Percentiles rank a stretch among this genome's conserved stretches.
phyloP scores from a whole-genome alignment of 1,140 invertebrate species.

The Scylla paramamosain region DNA sequence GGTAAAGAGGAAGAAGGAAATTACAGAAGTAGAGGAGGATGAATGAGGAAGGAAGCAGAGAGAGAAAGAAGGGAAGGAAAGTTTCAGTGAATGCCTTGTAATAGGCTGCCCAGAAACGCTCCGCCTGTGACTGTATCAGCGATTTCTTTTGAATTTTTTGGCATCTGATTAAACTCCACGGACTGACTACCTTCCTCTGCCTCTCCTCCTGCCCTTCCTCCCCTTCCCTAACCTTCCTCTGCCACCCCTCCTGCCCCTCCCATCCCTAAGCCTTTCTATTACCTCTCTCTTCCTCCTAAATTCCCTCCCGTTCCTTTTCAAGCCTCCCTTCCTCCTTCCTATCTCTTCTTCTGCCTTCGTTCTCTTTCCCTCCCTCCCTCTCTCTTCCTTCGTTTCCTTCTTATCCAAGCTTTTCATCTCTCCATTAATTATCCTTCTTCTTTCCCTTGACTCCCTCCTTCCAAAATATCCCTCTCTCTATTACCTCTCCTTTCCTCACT shows the following conservation, averaged over 20 bases:
- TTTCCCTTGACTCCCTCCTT: neutral
- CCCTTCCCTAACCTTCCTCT: neutral
- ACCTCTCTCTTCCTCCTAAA: neutral
- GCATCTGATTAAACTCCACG: too few relatives aligned
- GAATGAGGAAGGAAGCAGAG: too few relatives aligned
- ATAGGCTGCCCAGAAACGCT: too few relatives aligned
- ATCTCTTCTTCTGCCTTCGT: neutral
- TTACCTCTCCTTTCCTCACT: neutral
- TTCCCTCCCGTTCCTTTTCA: neutral
- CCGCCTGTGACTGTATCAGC: too few relatives aligned
- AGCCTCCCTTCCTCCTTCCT: neutral
- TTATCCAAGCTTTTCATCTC: too few relatives aligned
- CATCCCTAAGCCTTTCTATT: neutral
- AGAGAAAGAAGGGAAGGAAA: too few relatives aligned
- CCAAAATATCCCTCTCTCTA: neutral
- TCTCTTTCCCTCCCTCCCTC: neutral
- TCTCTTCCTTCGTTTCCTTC: neutral
- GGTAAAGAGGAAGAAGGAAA: too few relatives aligned
- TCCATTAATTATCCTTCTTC: neutral
- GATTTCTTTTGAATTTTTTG: too few relatives aligned
- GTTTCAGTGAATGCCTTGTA: too few relatives aligned
- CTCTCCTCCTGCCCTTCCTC: too few relatives aligned
- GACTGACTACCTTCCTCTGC: too few relatives aligned
- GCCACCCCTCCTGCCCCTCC: neutral
- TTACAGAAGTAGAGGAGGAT: too few relatives aligned